Base-by-base conservation (phyloP, 2,888 invertebrate species). In the Teleiodes luculella region DNA sequence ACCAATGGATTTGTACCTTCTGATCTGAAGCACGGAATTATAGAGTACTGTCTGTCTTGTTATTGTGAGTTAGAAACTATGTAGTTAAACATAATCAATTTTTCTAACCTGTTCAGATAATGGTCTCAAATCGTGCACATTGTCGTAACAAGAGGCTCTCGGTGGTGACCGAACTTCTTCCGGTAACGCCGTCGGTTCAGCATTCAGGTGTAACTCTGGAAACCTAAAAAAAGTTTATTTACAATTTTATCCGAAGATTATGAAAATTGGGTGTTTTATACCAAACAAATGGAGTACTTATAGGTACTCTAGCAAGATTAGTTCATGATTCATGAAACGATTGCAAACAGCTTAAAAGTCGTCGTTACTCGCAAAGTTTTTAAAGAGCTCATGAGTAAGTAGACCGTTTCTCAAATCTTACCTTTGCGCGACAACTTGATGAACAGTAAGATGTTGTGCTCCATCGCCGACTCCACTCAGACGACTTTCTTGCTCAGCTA, bases 341-440 rank as follows among this genome's bases (percentile, higher is more conserved):
- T 24, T 6, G 24, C 24, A 24, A 24, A 24, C 6, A 24, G 24
- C 6, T 5, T 35, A 2, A 8, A 35, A 35, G 5, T 13, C 10
- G 14, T 14, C 14, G 8, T n/a, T n/a, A n/a, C n/a, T n/a, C n/a
- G n/a, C n/a, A n/a, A n/a, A n/a, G n/a, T n/a, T n/a, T n/a, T n/a
- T n/a, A n/a, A n/a, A n/a, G n/a, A n/a, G n/a, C n/a, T n/a, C n/a
- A n/a, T n/a, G n/a, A n/a, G n/a, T n/a, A n/a, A n/a, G n/a, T n/a
- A n/a, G n/a, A n/a, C n/a, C n/a, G n/a, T n/a, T n/a, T n/a, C n/a
- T 45, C n/a, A 20, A 24, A 8, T 13, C 13, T 49, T 80, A 93
- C 93, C 93, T 90, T 79, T 94, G 94, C 56, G 94, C 93, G 59
- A 95, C 95, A 65, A 95, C 92, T 83, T 95, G 95, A 70, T 95